Base-by-base conservation (phyloP, 2,113 vertebrate species). In the Hippocampus comes region DNA sequence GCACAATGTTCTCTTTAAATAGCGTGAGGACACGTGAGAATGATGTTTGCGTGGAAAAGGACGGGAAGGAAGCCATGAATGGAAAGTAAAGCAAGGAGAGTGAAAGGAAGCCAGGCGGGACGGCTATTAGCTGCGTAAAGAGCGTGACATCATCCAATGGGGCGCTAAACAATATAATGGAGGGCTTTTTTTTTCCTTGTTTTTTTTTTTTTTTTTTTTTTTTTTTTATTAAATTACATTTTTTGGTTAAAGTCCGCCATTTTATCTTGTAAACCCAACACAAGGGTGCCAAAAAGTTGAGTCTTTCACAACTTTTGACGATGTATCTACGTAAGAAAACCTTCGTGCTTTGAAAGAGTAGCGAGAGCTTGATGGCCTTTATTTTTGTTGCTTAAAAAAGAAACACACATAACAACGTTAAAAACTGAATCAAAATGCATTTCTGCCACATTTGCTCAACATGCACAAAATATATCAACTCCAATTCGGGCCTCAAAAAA, bases 1-100 rank as follows among this genome's bases (percentile, higher is more conserved):
- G 60, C 83, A 86, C 86, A 85, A 81, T 78, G 81, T 15, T 70
- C 69, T 71, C 84, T 81, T 77, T 83, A 91, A 88, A 91, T 90
- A 91, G 81, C 20, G 9, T 65, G 48, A 68, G 18, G 38, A 73
- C 68, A n/a, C 23, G 48, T 25, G 25, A 57, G n/a, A 21, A 65
- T 70, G 65, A 74, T 82, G 72, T 85, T 25, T 77, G 75, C 43
- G 70, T 43, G 41, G 18, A 43, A 68, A 4, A 59, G 48, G 64
- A 77, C 78, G 3, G 55, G 68, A 66, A 61, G 38, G 67, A 65
- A 67, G 53, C 42, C 43, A 78, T 78, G 53, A 69, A 27, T 73
- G 78, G 76, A 79, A 78, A 80, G 79, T 73, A 86, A 72, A 77
- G 60, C 63, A 1, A 34, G 78, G 74, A 78, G 83, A 88, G 73